These are phyloP conservation scores for Erinaceus europaeus DNA, from an alignment of 2,113 vertebrate species.

Conservation along the genomic window DNA sequence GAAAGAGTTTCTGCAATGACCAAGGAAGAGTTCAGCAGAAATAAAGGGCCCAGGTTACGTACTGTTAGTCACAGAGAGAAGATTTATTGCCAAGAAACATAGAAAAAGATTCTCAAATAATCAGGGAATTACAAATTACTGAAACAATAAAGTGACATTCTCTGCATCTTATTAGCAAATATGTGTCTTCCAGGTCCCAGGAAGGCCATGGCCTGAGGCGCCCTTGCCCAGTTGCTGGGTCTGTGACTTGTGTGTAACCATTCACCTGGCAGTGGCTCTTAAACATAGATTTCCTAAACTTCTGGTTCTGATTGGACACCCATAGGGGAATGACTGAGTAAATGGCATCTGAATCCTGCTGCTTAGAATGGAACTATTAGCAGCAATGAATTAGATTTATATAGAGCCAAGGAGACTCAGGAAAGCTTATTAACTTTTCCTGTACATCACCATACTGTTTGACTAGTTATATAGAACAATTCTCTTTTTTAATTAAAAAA, in stretches of 20 bases:
- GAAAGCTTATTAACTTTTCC: not conserved
- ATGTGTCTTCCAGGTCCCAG: too few species aligned
- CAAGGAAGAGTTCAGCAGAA: not conserved
- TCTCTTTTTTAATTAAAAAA: conserved; percentile 51
- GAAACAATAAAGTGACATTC: not conserved
- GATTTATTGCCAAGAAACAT: not conserved
- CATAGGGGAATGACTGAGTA: not conserved
- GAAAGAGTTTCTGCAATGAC: not conserved
- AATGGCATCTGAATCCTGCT: not conserved
- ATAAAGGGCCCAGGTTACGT: not conserved
- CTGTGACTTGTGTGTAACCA: too few species aligned
- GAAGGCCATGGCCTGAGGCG: too few species aligned
- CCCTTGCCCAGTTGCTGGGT: too few species aligned
- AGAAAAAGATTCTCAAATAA: not conserved
- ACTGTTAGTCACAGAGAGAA: not conserved
- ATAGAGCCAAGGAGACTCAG: not conserved
- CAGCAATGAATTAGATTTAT: not conserved
- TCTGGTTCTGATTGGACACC: not conserved
- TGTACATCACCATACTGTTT: not conserved
- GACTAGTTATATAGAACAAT: not conserved
- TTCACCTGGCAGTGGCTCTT: too few species aligned
- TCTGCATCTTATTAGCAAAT: not conserved
- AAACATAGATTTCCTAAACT: too few species aligned
- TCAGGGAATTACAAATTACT: not conserved
- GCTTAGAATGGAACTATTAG: not conserved